These are phyloP conservation scores for Polydrusus pterygomalis DNA, from an alignment of 2,888 invertebrate genomes.

Conservation along the genomic window DNA sequence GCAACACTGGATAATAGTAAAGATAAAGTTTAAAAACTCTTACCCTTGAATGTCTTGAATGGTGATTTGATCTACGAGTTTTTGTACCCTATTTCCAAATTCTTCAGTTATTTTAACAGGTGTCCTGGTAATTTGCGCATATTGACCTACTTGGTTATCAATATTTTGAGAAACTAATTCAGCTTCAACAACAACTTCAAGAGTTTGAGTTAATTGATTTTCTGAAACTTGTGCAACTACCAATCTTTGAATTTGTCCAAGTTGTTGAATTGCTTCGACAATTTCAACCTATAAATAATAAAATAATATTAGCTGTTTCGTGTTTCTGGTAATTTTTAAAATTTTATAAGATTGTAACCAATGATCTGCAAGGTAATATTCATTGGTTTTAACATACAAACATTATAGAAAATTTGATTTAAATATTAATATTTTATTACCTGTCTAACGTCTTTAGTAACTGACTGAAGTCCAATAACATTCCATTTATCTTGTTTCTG, in stretches of 20 bases:
- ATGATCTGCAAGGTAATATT: too few species aligned
- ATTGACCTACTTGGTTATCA: slow-evolving; percentile 11
- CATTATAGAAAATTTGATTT: too few species aligned
- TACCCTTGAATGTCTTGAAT: slow-evolving; percentile 44
- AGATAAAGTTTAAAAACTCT: background rate
- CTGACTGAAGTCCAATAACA: background rate
- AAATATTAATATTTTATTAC: background rate
- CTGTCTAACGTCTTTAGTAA: background rate
- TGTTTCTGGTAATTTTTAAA: too few species aligned
- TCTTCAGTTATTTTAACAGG: slow-evolving; percentile 2
- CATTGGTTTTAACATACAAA: background rate
- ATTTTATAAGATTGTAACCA: too few species aligned
- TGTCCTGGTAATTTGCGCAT: background rate
- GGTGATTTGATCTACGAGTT: slow-evolving; percentile 36
- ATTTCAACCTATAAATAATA: slow-evolving; percentile 13
- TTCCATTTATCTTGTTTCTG: background rate
- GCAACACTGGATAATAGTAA: too few species aligned
- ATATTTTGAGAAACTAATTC: slow-evolving; percentile 31
- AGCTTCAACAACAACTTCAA: slow-evolving; percentile 39
- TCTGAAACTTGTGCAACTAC: background rate
- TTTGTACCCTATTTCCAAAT: slow-evolving; percentile 32
- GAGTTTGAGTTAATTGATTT: slow-evolving; percentile 23
- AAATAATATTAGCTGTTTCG: too few species aligned
- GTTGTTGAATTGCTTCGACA: slow-evolving; percentile 15
- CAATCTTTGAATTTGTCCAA: slow-evolving; percentile 19